Base-by-base conservation (phyloP, 2,888 invertebrate species). In the Synanthedon tipuliformis region DNA sequence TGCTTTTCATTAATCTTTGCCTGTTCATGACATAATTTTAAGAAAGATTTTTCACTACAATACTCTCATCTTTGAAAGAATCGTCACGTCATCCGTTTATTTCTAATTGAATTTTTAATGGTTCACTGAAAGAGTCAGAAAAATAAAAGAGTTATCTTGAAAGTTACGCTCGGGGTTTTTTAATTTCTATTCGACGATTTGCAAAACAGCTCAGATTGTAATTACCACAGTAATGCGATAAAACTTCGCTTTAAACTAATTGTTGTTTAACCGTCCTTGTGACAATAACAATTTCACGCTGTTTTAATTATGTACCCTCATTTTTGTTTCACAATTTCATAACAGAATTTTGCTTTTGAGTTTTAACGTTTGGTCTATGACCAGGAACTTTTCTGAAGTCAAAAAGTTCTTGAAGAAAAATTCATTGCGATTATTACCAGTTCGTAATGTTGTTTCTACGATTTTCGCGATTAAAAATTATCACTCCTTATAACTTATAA, bases 231-330 rank as follows among this genome's bases (percentile, higher is more conserved):
- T 64, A 64, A 66, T 60, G 57, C 61, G 65, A 64, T 59, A 59
- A 56, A 59, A 65, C 58, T 68, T 67, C 66, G 66, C 65, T 67
- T 69, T 71, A 58, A 55, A 59, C 60, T 66, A 68, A 76, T 72
- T 70, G 68, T 66, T 69, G 67, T 66, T 67, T 61, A 67, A 66
- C 61, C 57, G 59, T 54, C 61, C 63, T 61, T 61, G 61, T 66
- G 66, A 66, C 63, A 63, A 64, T 69, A 64, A 66, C 64, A 62
- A 61, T 68, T 71, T 68, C 64, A 67, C 64, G 68, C 65, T 61
- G 61, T 64, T 71, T 74, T 69, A 67, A 73, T 69, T 66, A 64
- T 62, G 60, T 61, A 64, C 60, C 65, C 63, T 57, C 56, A 61
- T 65, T 69, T 66, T 69, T 60, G 58, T 57, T 54, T 41, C 51